phyloP scores from a whole-genome alignment of 1,140 invertebrate species.

The Bombus consobrinus region DNA sequence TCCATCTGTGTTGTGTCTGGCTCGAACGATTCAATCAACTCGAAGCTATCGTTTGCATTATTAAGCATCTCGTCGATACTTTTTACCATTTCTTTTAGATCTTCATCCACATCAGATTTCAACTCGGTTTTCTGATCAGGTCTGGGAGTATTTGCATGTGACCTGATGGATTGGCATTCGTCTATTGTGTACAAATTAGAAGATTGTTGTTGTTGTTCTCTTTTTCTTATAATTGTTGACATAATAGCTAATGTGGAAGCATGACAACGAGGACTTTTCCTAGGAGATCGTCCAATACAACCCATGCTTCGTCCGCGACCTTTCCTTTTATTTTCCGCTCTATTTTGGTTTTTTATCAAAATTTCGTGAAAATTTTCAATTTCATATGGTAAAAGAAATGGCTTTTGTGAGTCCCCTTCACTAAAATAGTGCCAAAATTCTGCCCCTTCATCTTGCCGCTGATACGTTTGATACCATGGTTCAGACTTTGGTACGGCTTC shows the following conservation, averaged over 20 bases:
- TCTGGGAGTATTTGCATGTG: constrained; percentile 44
- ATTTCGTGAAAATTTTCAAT: constrained; percentile 83
- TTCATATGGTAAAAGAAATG: constrained; percentile 90
- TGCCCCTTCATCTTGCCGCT: constrained; percentile 88
- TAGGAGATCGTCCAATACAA: constrained; percentile 84
- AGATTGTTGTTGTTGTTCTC: constrained; percentile 72
- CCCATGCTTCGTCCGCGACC: constrained; percentile 70
- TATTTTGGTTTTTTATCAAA: constrained; percentile 62
- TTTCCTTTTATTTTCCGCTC: constrained; percentile 69
- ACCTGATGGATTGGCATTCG: constrained; percentile 56
- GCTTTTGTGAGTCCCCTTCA: constrained; percentile 81
- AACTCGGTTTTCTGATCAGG: constrained; percentile 42
- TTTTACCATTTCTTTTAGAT: constrained; percentile 75
- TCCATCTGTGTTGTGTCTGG: constrained; percentile 60
- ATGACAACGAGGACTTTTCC: constrained; percentile 93
- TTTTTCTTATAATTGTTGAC: constrained; percentile 78
- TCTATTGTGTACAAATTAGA: constrained; percentile 65
- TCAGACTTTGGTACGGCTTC: constrained; percentile 88
- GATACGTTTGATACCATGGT: constrained; percentile 90
- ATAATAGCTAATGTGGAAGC: constrained; percentile 92
- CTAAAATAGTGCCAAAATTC: constrained; percentile 83
- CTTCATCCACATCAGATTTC: constrained; percentile 73
- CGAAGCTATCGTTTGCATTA: constrained; percentile 47
- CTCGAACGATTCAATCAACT: constrained; percentile 72
- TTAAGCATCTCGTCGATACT: constrained; percentile 78